Conservation (phyloP, 2,113 vertebrate species). For the Hyperoodon ampullatus region DNA sequence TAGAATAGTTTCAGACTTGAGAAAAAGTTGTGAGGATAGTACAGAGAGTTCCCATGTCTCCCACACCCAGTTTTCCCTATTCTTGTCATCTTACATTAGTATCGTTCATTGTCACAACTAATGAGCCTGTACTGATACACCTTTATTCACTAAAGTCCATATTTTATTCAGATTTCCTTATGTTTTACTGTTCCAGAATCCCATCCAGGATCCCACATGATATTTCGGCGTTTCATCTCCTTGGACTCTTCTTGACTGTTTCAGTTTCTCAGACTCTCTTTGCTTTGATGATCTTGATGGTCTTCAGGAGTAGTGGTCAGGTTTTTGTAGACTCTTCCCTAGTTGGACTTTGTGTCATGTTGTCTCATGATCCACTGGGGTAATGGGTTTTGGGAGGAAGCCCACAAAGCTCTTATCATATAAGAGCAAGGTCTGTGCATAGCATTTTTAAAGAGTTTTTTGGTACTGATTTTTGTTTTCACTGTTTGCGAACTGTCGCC, state of each 20-base stretch:
- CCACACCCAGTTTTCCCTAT: not conserved
- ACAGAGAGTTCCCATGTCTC: not conserved
- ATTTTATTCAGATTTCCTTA: not conserved
- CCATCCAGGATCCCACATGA: not conserved
- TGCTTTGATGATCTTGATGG: not conserved
- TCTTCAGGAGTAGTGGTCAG: not conserved
- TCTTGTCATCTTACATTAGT: not conserved
- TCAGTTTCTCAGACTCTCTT: not conserved
- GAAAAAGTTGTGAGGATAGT: not conserved
- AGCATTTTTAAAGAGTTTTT: not conserved
- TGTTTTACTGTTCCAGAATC: not conserved
- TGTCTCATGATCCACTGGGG: not conserved
- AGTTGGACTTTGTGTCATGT: not conserved
- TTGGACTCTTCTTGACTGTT: not conserved
- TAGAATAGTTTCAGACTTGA: not conserved
- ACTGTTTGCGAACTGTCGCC: not conserved
- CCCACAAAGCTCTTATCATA: not conserved
- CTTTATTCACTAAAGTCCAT: not conserved
- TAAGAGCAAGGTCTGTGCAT: not conserved
- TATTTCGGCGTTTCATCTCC: rapidly evolving
- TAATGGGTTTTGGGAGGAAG: not conserved
- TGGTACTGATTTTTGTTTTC: not conserved
- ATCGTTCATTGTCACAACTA: not conserved
- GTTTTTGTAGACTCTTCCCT: not conserved
- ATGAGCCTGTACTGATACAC: not conserved